Evolutionary conservation across 2,113 vertebrate species (phyloP).

Genomic region (Nannobrachium achirus): DNA sequence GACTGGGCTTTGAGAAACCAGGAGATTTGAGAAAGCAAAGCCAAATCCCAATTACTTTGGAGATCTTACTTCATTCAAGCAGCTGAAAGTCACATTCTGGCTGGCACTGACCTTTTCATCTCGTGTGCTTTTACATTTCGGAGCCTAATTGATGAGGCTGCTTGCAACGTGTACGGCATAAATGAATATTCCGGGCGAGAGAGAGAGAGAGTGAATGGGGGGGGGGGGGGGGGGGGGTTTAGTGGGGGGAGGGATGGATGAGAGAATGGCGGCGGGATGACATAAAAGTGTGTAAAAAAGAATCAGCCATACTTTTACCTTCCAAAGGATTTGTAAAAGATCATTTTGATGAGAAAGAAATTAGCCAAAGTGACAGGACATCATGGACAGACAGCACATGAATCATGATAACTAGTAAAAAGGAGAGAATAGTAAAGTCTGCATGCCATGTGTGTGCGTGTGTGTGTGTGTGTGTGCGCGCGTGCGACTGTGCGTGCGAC

Average conservation of each 20-base stretch:
- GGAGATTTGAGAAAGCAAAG: slow-evolving; percentile 8
- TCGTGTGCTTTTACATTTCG: slow-evolving; percentile 29
- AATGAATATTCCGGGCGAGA: background rate
- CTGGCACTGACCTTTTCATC: slow-evolving; percentile 38
- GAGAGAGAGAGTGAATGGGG: background rate
- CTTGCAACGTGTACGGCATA: slow-evolving; percentile 10
- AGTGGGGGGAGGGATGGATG: background rate
- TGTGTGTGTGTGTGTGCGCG: too few relatives aligned
- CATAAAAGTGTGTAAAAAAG: background rate
- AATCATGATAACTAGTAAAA: too few relatives aligned
- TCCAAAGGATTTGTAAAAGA: too few relatives aligned
- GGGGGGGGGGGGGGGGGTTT: background rate
- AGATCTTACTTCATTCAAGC: slow-evolving; percentile 1
- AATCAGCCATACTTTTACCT: too few relatives aligned
- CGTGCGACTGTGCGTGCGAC: too few relatives aligned
- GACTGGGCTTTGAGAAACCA: background rate
- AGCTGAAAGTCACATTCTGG: background rate
- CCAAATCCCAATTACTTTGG: slow-evolving; percentile 38
- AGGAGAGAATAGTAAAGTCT: too few relatives aligned
- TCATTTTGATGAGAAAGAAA: too few relatives aligned
- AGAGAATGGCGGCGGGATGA: too few relatives aligned
- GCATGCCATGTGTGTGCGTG: too few relatives aligned
- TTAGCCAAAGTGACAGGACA: too few relatives aligned
- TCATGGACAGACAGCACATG: too few relatives aligned
- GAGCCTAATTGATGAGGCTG: slow-evolving; percentile 37